These are phyloP conservation scores for Priocnemis perturbator DNA, from an alignment of 2,888 invertebrate species.

Conservation along the genomic window DNA sequence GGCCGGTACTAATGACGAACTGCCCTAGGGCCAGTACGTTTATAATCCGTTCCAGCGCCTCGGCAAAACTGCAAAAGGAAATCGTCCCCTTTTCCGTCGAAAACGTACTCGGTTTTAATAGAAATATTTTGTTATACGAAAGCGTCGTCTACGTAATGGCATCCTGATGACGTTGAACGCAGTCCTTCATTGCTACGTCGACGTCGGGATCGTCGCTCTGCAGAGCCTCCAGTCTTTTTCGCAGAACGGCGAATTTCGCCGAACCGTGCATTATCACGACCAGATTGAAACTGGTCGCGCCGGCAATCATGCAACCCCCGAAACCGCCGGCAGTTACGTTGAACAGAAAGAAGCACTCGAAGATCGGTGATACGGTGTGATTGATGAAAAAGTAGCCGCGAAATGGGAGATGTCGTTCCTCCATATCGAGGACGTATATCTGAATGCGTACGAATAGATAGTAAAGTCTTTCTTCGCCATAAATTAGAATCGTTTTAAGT, in stretches of 20 bases:
- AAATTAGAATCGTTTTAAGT: not conserved
- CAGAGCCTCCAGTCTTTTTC: conserved; percentile 51
- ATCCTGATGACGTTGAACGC: conserved; percentile 60
- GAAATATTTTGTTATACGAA: not conserved
- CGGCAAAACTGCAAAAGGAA: conserved; percentile 60
- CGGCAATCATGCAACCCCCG: conserved; percentile 54
- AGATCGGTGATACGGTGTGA: conserved; percentile 55
- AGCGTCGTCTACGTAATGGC: conserved; percentile 59
- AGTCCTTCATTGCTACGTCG: conserved; percentile 33
- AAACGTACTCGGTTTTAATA: not conserved
- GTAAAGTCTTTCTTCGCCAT: not conserved
- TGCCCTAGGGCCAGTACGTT: conserved; percentile 66
- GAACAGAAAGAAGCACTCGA: conserved; percentile 51
- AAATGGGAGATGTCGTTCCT: conserved; percentile 56
- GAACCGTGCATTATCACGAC: conserved; percentile 63
- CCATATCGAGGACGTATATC: conserved; percentile 42
- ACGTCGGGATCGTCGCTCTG: conserved; percentile 39
- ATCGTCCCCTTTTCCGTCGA: not conserved
- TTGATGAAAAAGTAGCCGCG: conserved; percentile 62
- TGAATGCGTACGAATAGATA: conserved; percentile 18
- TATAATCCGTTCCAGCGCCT: conserved; percentile 61
- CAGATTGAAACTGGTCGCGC: conserved; percentile 63
- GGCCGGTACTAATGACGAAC: conserved; percentile 64
- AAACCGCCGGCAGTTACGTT: conserved; percentile 50
- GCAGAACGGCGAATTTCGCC: conserved; percentile 63